These are phyloP conservation scores for Avahi laniger DNA, from an alignment of 2,797 vertebrate genomes.

Conservation along the genomic window DNA sequence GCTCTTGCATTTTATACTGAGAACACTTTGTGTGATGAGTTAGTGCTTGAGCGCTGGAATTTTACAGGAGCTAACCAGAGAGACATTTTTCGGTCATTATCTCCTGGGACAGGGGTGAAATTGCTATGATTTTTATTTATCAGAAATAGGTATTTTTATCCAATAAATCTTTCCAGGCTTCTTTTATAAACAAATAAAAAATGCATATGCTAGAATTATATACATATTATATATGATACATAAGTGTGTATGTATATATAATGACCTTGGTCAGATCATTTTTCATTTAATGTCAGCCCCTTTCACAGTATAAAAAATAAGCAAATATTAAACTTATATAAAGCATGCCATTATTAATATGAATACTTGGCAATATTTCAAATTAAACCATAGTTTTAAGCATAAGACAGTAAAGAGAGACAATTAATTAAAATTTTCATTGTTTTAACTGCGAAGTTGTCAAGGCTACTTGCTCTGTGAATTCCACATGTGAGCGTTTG, in stretches of 20 bases:
- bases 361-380: not conserved
- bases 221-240: not conserved
- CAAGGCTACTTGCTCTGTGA: not conserved
- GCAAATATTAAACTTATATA: not conserved
- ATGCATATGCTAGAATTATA: not conserved
- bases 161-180: not conserved
- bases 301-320: not conserved
- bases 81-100: not conserved
- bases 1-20: not conserved
- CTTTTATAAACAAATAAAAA: slow-evolving; percentile 7
- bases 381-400: not conserved
- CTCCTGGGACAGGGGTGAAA: not conserved
- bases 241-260: not conserved
- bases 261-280: not conserved
- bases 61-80: not conserved
- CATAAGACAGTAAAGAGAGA: not conserved
- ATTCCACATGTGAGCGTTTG: not conserved
- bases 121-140: not conserved
- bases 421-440: not conserved
- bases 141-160: not conserved
- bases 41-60: not conserved
- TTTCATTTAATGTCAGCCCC: not conserved
- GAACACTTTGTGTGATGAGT: not conserved
- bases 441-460: not conserved
- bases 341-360: not conserved